These are phyloP conservation scores for Drosophila dunni DNA, from an alignment of 1,140 invertebrate genomes.

Conservation along the genomic window DNA sequence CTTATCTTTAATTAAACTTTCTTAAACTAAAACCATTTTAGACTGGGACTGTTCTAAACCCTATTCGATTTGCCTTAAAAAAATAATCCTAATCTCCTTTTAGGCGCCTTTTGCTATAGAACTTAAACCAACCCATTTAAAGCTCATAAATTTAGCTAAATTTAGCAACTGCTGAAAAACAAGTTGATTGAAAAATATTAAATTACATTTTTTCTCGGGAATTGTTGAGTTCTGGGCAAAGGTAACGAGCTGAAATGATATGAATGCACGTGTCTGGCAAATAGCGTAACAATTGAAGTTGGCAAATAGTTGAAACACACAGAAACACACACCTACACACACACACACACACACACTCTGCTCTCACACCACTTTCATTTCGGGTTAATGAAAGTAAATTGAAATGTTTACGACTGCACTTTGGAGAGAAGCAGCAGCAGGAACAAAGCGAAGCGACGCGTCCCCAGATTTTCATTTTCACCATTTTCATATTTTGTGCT, in stretches of 20 bases:
- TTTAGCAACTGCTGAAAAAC: background rate
- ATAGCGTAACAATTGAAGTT: conserved; percentile 8
- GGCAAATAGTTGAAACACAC: conserved; percentile 34
- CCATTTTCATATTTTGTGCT: conserved; percentile 6
- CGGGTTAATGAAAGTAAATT: conserved; percentile 72
- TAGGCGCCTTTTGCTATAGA: no score
- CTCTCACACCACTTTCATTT: conserved; percentile 29
- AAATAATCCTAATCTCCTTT: no score
- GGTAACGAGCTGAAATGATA: background rate
- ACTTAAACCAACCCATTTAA: no score
- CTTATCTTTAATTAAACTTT: no score
- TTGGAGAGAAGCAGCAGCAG: conserved; percentile 38
- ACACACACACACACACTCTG: background rate
- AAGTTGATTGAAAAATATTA: conserved; percentile 22
- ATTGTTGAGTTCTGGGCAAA: conserved; percentile 1
- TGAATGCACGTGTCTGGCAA: conserved; percentile 7
- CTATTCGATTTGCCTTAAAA: no score
- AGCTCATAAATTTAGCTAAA: no score
- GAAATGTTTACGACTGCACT: conserved; percentile 77
- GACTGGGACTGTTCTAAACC: no score
- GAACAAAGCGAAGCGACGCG: conserved; percentile 30
- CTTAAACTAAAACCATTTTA: no score
- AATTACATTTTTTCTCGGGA: conserved; percentile 22
- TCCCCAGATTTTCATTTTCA: conserved; percentile 64
- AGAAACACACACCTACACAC: background rate